Evolutionary conservation across 1,140 invertebrate genomes (phyloP), one percentile per base, ranked within the genome.

Genomic region (Papilio polyxenes): DNA sequence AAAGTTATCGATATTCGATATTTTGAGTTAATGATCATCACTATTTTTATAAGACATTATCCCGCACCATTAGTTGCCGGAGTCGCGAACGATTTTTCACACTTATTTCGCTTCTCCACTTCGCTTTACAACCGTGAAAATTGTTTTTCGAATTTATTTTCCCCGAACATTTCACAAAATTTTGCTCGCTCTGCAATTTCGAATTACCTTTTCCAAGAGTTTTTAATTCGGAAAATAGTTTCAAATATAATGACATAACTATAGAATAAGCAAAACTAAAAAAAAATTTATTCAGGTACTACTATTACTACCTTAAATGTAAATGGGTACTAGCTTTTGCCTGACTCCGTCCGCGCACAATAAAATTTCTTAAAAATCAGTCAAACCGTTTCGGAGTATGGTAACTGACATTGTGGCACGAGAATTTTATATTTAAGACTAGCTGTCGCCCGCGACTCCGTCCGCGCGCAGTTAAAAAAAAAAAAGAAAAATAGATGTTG

Each of bases 111-210:
- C 78, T 62, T 80, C 78, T 65, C 78, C 78, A 44, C 59, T 65
- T 23, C 78, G 59, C 78, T 80, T 80, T 80, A 80, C 78, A 80
- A 80, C 78, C 78, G 78, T 80, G 78, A 80, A 80, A 80, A 80
- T 80, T 80, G 78, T 80, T 80, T 80, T 80, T 65, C 48, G 59
- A 80, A 80, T 80, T 80, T 80, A 80, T 80, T 69, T 65, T 65
- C 78, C 31, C 17, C 3, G 75, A 77, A 77, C 49, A 53, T 11
- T 37, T 72, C 13, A 31, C 65, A 15, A 72, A 49, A 75, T 75
- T 48, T 75, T 75, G 44, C 44, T 75, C 23, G 75, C 48, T 53
- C 20, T 23, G 20, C 20, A 15, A 53, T 53, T 23, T 77, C 44
- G 75, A 77, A 77, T 77, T 77, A 77, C n/a, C 20, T 77, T 77